A percentile compares a stretch with the other conserved stretches of the same genome.
Conservation (phyloP, 2,888 invertebrate genomes). For the Drosophila austrosaltans region DNA sequence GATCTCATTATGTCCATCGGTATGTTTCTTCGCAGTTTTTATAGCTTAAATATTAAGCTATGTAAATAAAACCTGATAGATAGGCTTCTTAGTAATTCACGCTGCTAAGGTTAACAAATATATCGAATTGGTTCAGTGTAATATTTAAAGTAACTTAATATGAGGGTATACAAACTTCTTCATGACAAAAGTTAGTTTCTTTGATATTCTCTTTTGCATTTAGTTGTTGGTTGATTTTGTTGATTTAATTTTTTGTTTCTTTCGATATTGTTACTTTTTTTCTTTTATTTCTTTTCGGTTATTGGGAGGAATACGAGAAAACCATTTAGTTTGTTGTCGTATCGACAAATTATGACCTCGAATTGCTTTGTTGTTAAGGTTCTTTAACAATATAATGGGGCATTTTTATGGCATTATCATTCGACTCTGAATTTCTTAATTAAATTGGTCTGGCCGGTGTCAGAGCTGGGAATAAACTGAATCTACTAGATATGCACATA, state of each 20-base stretch:
- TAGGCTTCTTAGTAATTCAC: too few species aligned
- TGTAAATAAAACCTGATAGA: too few species aligned
- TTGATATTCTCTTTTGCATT: conserved; percentile 27
- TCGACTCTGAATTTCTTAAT: conserved; percentile 56
- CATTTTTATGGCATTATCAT: conserved; percentile 33
- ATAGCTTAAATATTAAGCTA: too few species aligned
- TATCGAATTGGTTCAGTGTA: too few species aligned
- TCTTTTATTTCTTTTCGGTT: background rate
- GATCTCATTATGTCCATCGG: too few species aligned
- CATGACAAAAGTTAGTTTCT: conserved; percentile 56
- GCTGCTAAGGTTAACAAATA: too few species aligned
- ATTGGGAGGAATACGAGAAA: conserved; percentile 21
- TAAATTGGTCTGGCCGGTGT: conserved; percentile 39
- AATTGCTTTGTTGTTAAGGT: conserved; percentile 48
- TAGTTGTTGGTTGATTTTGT: conserved; percentile 28
- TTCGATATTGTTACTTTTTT: conserved; percentile 24
- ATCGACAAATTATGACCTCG: conserved; percentile 59
- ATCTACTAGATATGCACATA: background rate
- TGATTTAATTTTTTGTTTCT: background rate
- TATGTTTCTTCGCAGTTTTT: too few species aligned
- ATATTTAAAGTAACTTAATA: too few species aligned
- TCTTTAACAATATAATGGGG: conserved; percentile 41
- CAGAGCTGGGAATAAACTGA: background rate
- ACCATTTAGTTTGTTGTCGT: conserved; percentile 41
- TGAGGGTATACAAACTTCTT: too few species aligned